phyloP scores from a whole-genome alignment of 92 coral and sea anemone genomes.

The Desmophyllum pertusum region DNA sequence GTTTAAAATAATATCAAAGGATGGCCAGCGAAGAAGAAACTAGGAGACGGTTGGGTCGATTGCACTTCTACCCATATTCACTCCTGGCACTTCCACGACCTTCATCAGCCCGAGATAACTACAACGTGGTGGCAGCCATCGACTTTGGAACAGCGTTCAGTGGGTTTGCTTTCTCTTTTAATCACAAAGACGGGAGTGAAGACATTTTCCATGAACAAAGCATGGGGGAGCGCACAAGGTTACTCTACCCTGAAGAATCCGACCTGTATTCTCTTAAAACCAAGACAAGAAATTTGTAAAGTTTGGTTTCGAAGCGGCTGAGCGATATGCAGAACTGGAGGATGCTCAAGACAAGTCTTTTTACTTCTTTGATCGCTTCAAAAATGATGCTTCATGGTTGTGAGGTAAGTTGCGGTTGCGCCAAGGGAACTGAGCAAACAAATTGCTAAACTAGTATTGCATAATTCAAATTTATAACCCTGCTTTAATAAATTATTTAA shows the following conservation, averaged over 20 bases:
- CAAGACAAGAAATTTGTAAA: conserved; percentile 16
- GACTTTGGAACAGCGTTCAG: conserved; percentile 60
- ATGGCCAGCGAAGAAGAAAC: too few species aligned
- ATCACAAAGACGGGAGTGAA: conserved; percentile 39
- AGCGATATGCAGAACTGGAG: conserved; percentile 43
- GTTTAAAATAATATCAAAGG: too few species aligned
- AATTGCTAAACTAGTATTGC: too few species aligned
- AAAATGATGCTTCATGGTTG: conserved; percentile 49
- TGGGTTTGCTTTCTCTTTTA: conserved; percentile 59
- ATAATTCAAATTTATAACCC: too few species aligned
- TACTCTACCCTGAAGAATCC: conserved; percentile 46
- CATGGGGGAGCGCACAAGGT: conserved; percentile 55
- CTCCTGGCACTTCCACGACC: too few species aligned
- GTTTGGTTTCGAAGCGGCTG: conserved; percentile 58
- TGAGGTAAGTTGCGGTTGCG: conserved; percentile 29
- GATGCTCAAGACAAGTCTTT: conserved; percentile 12
- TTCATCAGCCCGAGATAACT: too few species aligned
- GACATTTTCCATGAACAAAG: conserved; percentile 53
- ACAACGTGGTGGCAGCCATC: conserved; percentile 43
- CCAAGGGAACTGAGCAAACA: too few species aligned
- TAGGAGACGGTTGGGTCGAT: too few species aligned
- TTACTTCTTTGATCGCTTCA: conserved; percentile 49
- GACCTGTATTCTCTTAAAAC: conserved; percentile 38
- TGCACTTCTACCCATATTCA: too few species aligned
- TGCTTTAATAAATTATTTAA: too few species aligned